phyloP scores from a whole-genome alignment of 2,888 invertebrate species.

The Boloria euphrosyne region DNA sequence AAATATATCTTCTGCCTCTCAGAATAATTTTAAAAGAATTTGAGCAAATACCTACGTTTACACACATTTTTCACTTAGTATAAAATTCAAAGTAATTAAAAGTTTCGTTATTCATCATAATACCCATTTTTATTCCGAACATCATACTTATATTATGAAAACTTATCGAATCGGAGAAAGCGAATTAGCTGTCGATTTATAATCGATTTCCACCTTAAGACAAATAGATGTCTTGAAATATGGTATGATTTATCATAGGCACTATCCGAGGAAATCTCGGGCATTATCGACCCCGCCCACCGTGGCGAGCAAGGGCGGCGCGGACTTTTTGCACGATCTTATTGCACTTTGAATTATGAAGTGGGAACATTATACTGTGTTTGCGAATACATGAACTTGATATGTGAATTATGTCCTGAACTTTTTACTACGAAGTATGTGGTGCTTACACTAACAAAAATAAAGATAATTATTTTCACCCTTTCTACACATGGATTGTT shows the following conservation, averaged over 20 bases:
- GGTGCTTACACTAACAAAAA: neutral
- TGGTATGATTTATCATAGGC: constrained; percentile 34
- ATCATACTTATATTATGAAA: constrained; percentile 1
- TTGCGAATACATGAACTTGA: constrained; percentile 23
- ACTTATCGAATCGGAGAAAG: constrained; percentile 14
- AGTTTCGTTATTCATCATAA: too few relatives aligned
- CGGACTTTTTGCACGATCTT: constrained; percentile 36
- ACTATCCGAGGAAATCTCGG: constrained; percentile 37
- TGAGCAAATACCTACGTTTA: too few relatives aligned
- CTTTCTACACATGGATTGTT: too few relatives aligned
- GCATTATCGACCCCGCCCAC: constrained; percentile 42
- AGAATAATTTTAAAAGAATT: too few relatives aligned
- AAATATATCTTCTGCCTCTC: too few relatives aligned
- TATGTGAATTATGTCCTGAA: constrained; percentile 8
- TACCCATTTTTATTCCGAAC: neutral
- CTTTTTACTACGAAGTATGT: constrained; percentile 9
- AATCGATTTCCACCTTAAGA: constrained; percentile 33
- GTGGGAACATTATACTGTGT: constrained; percentile 39
- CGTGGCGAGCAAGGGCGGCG: constrained; percentile 36
- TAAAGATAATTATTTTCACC: too few relatives aligned
- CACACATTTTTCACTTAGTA: too few relatives aligned
- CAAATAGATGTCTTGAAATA: constrained; percentile 36
- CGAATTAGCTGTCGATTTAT: constrained; percentile 23
- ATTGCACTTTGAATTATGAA: constrained; percentile 41
- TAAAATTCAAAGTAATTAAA: too few relatives aligned